Evolutionary conservation across 2,113 vertebrate genomes (phyloP).

Genomic region (Pelodiscus sinensis): DNA sequence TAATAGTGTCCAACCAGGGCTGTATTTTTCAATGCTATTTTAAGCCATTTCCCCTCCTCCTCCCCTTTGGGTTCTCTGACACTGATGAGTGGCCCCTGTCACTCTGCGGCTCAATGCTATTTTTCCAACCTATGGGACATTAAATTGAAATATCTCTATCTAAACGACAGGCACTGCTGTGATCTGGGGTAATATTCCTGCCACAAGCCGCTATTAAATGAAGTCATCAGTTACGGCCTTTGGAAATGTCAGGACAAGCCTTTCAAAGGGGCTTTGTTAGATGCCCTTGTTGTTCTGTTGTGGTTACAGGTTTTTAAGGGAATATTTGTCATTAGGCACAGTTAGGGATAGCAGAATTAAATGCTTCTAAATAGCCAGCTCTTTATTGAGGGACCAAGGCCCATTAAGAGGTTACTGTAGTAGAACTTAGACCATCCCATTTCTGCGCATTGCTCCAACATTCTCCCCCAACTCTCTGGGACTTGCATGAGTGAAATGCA

Average conservation of each 20-base stretch:
- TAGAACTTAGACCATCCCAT: background rate
- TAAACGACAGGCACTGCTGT: background rate
- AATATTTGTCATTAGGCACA: background rate
- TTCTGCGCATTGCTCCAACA: fast-evolving
- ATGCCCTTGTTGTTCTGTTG: background rate
- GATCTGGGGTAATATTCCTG: background rate
- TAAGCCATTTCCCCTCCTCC: background rate
- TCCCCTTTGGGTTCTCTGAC: background rate
- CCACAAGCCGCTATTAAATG: background rate
- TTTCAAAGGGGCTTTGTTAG: background rate
- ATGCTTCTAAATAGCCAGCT: background rate
- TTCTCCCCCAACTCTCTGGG: background rate
- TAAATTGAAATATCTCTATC: background rate
- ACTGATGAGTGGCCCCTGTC: background rate
- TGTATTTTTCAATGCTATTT: background rate
- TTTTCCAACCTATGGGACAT: background rate
- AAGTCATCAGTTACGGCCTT: background rate
- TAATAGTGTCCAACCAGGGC: background rate
- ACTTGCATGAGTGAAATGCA: background rate
- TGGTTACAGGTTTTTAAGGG: background rate
- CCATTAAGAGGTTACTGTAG: background rate
- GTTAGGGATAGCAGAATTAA: background rate
- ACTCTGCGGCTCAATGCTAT: background rate
- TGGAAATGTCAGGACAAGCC: background rate
- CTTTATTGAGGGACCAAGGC: background rate